These are phyloP conservation scores for Pygmarrhopalites habei DNA, from an alignment of 1,140 invertebrate species.

Conservation along the genomic window DNA sequence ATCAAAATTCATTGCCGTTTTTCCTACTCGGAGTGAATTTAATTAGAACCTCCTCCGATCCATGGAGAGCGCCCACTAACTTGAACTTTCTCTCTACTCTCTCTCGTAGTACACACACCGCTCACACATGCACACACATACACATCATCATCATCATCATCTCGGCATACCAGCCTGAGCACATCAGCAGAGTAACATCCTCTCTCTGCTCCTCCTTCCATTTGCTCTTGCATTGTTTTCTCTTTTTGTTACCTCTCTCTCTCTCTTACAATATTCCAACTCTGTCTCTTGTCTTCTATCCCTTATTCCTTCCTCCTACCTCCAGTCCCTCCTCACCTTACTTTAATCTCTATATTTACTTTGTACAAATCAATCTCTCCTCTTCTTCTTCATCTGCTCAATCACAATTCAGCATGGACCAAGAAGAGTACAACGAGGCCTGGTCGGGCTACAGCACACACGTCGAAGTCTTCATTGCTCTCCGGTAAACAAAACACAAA, in stretches of 20 bases:
- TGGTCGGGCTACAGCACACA: neutral
- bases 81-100: too few species aligned
- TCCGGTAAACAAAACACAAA: too few species aligned
- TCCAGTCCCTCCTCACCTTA: neutral
- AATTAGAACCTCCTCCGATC: conserved; percentile 6
- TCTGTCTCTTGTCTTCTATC: neutral
- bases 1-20: conserved; percentile 15
- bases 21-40: neutral
- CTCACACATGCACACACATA: conserved; percentile 5
- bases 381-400: conserved; percentile 1
- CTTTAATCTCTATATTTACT: too few species aligned
- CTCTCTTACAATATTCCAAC: too few species aligned
- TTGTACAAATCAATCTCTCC: too few species aligned
- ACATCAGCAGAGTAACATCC: too few species aligned
- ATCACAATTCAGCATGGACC: neutral
- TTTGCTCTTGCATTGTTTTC: too few species aligned
- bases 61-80: neutral
- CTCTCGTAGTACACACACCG: too few species aligned
- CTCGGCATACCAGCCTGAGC: too few species aligned
- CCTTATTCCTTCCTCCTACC: neutral
- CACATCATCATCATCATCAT: too few species aligned
- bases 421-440: neutral
- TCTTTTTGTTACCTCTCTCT: neutral
- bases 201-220: too few species aligned
- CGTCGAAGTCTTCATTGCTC: conserved; percentile 6